Evolutionary conservation across 2,113 vertebrate genomes (phyloP).

Genomic region (Motacilla alba): DNA sequence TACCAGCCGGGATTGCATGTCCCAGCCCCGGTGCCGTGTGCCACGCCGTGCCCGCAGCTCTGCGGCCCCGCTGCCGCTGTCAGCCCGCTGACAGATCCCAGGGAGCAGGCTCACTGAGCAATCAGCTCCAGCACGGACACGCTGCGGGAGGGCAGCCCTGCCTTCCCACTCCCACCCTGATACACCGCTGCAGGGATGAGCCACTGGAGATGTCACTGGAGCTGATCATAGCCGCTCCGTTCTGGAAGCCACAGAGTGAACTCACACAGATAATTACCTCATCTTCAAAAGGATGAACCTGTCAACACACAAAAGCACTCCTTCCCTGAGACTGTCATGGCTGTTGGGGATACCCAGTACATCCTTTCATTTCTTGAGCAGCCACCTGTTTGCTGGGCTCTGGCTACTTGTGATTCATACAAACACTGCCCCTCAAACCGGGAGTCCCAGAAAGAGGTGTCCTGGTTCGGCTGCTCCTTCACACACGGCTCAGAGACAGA

Average conservation of each 20-base stretch:
- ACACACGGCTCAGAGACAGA: neutral
- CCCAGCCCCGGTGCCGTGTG: neutral
- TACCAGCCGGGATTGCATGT: neutral
- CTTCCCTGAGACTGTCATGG: conserved; percentile 12
- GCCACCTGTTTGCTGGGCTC: neutral
- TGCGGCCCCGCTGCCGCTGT: neutral
- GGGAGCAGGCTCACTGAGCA: conserved; percentile 25
- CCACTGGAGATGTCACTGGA: neutral
- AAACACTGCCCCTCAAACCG: neutral
- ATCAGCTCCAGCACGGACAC: neutral
- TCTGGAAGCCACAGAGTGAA: conserved; percentile 28
- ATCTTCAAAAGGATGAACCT: conserved; percentile 50
- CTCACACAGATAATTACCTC: conserved; percentile 52
- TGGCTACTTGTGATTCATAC: neutral
- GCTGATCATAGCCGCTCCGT: neutral
- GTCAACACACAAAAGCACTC: neutral
- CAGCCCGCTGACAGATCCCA: neutral
- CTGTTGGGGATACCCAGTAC: neutral
- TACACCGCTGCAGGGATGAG: conserved; percentile 2
- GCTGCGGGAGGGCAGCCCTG: neutral
- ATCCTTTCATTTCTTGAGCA: neutral
- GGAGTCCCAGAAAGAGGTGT: neutral
- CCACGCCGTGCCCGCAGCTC: neutral
- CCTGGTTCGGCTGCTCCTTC: neutral
- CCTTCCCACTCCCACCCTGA: neutral